Evolutionary conservation across 2,888 invertebrate genomes (phyloP), one percentile per base, ranked within the genome.

Genomic region (Tinea trinotella): DNA sequence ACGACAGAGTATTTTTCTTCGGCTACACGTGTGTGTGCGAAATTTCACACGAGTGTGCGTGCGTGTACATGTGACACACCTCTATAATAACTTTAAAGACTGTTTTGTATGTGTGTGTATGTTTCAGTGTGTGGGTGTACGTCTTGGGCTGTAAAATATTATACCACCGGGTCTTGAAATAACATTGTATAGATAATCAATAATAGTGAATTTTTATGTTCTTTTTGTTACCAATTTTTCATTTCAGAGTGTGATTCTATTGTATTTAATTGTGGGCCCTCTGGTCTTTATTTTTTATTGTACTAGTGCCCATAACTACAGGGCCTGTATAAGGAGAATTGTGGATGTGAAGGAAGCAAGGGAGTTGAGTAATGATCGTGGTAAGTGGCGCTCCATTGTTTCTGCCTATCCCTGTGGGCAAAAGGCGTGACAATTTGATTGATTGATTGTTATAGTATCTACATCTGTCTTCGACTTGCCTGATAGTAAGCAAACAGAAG

Each of bases 111-210:
- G 40, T 18, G 40, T 36, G 53, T 18, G 22, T 35, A 35, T 13
- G 54, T n/a, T 3, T 57, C 56, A 57, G 58, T 61, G 67, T 70
- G 71, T 70, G 73, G 58, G 66, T 63, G 63, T 63, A 54, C 64
- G 74, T 68, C 76, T 76, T 69, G 75, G 85, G 79, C 80, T 82
- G 82, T 85, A 85, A 85, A 85, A 85, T 85, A 85, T 85, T 85
- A 85, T 83, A 82, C 85, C 81, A 83, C 79, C 81, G 83, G 71
- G 74, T 75, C 79, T 79, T 71, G 82, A 81, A 85, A 85, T 84
- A 85, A 85, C 85, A 84, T 84, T 85, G 85, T 85, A 85, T 85
- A 80, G 85, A 83, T 84, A 85, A 85, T 85, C 85, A 85, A 85
- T 85, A 85, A 76, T 74, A 64, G 66, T 63, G 61, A 61, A 70